Base-by-base conservation (phyloP, 2,113 vertebrate species). In the Etheostoma spectabile region DNA sequence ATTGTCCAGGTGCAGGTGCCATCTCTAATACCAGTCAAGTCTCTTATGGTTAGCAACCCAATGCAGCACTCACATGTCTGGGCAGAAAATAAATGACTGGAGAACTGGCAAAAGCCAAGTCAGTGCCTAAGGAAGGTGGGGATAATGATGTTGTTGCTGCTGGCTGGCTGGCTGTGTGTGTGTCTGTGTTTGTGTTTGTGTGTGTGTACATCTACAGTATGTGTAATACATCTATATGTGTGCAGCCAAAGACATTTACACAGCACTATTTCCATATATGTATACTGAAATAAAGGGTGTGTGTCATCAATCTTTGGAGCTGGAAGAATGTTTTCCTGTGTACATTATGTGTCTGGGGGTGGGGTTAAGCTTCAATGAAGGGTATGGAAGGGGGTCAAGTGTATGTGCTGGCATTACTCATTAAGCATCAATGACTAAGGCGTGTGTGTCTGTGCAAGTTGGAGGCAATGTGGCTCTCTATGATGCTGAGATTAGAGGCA, bases 401-500 rank as follows among this genome's bases (percentile, higher is more conserved):
- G 49, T 66, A 65, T 85, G 51, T 68, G 55, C 30, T 18, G 57
- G 21, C 67, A 77, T 88, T 74, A 88, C 82, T 87, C 77, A 88
- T 85, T 85, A 79, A 70, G 66, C 63, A 77, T 84, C 63, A 62
- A 11, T 66, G 78, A 74, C 80, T 75, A 68, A 77, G 38, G 51
- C 6, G 6, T 61, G 60, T 71, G 62, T 51, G 64, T 68, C 8
- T 11, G 46, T 85, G 70, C 33, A 79, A 72, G 86, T 82, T 67
- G 82, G 57, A 88, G 86, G 80, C 45, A 73, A 78, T 69, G 78
- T 80, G 53, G 77, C 74, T 67, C 59, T 78, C 85, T 86, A 75
- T 87, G 89, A 87, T 88, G 87, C 81, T 80, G 84, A 81, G 84
- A 92, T 91, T 89, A 89, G 79, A 91, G 86, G 89, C 88, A 91